A percentile compares a stretch with the other conserved stretches of the same genome.
Evolutionary conservation across 2,797 vertebrate genomes (phyloP).

Genomic region (Chrosomus eos): DNA sequence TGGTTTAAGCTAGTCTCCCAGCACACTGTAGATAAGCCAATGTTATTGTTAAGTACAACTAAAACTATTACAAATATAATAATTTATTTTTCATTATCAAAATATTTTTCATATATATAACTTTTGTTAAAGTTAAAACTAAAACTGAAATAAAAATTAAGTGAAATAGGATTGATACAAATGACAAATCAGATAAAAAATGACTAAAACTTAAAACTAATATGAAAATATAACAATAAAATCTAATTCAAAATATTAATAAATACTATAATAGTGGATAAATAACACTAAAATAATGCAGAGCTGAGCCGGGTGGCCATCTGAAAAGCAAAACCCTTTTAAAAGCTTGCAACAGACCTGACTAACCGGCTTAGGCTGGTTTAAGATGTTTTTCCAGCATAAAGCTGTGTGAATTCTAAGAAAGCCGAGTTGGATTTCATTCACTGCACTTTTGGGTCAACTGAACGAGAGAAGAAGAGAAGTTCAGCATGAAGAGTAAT

Average conservation of each 20-base stretch:
- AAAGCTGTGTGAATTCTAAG: conserved; percentile 1
- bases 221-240: not conserved
- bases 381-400: not conserved
- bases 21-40: not conserved
- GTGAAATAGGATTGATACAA: not conserved
- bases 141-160: not conserved
- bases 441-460: not conserved
- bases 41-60: not conserved
- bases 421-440: not conserved
- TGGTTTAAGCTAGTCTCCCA: not conserved
- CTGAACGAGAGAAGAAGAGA: not conserved
- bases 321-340: not conserved
- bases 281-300: not conserved
- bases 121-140: not conserved
- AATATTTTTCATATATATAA: too few species aligned
- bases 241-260: not conserved
- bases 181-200: not conserved
- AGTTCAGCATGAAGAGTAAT: conserved; percentile 8
- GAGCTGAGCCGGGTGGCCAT: not conserved
- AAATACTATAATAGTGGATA: not conserved
- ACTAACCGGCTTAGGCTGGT: not conserved
- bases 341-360: not conserved
- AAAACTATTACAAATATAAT: not conserved
- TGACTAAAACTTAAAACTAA: not conserved
- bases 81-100: too few species aligned